A percentile compares a stretch with the other conserved stretches of the same genome.
These are phyloP conservation scores for Diploscapter pachys DNA, from an alignment of 1,140 invertebrate genomes.

Conservation along the genomic window DNA sequence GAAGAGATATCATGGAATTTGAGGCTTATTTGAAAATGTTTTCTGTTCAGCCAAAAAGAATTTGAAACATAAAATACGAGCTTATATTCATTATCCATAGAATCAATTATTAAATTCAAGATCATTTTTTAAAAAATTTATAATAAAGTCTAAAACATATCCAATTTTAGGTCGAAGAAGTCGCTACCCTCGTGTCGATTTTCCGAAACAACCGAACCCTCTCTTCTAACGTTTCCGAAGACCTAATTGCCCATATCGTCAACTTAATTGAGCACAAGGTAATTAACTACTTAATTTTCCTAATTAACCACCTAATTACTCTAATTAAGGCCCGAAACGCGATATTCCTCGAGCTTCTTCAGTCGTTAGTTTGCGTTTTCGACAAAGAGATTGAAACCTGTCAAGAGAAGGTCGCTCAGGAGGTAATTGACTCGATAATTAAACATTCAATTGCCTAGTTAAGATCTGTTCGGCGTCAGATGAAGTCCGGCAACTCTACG, in stretches of 20 bases:
- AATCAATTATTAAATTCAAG: too few species aligned
- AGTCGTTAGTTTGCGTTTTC: constrained; percentile 92
- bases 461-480: constrained; percentile 91
- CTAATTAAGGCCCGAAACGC: constrained; percentile 77
- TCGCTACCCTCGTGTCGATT: constrained; percentile 89
- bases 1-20: too few species aligned
- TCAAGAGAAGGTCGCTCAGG: constrained; percentile 98
- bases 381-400: constrained; percentile 89
- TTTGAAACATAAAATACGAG: too few species aligned
- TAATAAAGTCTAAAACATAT: too few species aligned
- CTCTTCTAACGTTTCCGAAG: constrained; percentile 91
- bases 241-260: constrained; percentile 95
- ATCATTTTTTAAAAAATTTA: too few species aligned
- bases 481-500: constrained; percentile 94
- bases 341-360: constrained; percentile 90
- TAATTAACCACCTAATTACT: too few species aligned
- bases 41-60: too few species aligned
- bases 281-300: too few species aligned
- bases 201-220: constrained; percentile 90
- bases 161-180: constrained; percentile 77
- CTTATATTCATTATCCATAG: too few species aligned
- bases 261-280: constrained; percentile 83
- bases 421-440: constrained; percentile 66
- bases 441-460: constrained; percentile 17
- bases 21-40: too few species aligned